A percentile compares a stretch with the other conserved stretches of the same genome.
Evolutionary conservation across 2,113 vertebrate species (phyloP).

Genomic region (Peromyscus californicus): DNA sequence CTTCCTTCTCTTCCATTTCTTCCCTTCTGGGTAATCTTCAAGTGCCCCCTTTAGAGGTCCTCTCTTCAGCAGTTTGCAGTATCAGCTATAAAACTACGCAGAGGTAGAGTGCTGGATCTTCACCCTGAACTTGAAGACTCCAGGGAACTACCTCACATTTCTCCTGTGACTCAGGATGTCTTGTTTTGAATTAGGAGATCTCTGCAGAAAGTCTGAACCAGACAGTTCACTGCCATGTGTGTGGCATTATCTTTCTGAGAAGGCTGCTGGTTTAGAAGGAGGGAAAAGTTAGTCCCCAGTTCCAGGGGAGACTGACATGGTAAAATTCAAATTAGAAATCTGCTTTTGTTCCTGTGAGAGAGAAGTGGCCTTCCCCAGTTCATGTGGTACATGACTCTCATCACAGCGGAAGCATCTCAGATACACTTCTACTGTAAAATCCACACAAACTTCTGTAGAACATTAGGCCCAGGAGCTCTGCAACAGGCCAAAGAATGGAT

Average conservation of each 20-base stretch:
- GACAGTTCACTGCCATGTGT: not conserved
- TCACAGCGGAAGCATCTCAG: not conserved
- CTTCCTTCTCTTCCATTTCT: not conserved
- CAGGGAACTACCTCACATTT: not conserved
- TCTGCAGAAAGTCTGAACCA: not conserved
- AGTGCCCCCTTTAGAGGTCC: not conserved
- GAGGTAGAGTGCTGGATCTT: not conserved
- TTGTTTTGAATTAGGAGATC: not conserved
- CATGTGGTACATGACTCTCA: not conserved
- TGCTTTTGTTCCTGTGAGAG: conserved; percentile 16
- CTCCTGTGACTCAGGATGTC: not conserved
- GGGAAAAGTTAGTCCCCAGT: not conserved
- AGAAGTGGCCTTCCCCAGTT: not conserved
- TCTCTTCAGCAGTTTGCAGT: not conserved
- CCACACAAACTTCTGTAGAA: not conserved
- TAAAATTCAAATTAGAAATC: conserved; percentile 4
- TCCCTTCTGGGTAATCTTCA: not conserved
- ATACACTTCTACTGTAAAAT: not conserved
- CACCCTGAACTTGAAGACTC: conserved; percentile 14
- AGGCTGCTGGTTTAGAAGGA: not conserved
- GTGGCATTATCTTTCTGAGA: not conserved
- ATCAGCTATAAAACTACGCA: not conserved
- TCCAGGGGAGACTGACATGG: not conserved
- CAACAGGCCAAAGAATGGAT: not conserved
- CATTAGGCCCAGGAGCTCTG: not conserved